phyloP scores from a whole-genome alignment of 2,888 invertebrate species.

The Acleris literana region DNA sequence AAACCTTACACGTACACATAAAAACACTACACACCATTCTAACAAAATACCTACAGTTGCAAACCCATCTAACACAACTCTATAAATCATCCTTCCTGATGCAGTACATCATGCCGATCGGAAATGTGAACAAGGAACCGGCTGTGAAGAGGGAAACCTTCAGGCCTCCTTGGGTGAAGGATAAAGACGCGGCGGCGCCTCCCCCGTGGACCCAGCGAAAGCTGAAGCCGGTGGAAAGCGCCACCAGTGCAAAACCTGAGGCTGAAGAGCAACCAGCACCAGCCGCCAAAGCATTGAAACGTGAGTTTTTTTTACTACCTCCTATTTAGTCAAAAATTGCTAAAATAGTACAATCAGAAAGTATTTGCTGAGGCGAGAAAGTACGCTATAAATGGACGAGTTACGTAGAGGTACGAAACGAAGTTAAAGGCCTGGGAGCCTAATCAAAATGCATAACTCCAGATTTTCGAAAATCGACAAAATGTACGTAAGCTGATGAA shows the following conservation, averaged over 20 bases:
- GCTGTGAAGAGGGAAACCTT: constrained; percentile 86
- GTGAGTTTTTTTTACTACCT: constrained; percentile 53
- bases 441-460: too few relatives aligned
- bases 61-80: background rate
- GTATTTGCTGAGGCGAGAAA: too few relatives aligned
- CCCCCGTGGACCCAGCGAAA: constrained; percentile 86
- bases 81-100: constrained; percentile 31
- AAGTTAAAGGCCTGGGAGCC: too few relatives aligned
- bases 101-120: constrained; percentile 72
- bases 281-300: constrained; percentile 63
- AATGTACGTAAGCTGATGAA: too few relatives aligned
- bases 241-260: constrained; percentile 46
- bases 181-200: constrained; percentile 83
- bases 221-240: constrained; percentile 68
- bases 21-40: background rate
- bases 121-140: constrained; percentile 78
- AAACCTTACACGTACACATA: constrained; percentile 8
- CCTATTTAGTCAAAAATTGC: background rate
- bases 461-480: too few relatives aligned
- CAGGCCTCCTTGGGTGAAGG: constrained; percentile 90
- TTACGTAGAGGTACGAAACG: too few relatives aligned
- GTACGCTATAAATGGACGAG: too few relatives aligned
- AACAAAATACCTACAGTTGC: background rate
- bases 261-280: constrained; percentile 48
- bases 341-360: too few relatives aligned